Base-by-base conservation (phyloP, 1,140 invertebrate genomes). In the Danaus plexippus region DNA sequence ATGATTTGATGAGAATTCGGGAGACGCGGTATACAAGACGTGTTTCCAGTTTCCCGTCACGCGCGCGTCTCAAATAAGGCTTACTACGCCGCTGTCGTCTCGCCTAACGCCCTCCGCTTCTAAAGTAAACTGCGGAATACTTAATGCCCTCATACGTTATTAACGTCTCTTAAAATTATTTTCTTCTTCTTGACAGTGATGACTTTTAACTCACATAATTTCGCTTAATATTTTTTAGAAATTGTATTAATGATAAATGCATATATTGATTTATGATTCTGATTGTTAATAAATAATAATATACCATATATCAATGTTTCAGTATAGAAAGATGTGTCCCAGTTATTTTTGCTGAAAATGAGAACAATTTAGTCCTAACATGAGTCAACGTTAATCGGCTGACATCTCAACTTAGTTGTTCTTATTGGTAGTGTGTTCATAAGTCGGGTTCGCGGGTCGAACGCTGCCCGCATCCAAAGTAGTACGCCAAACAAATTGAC, bases 1-100 rank as follows among this genome's bases (percentile, higher is more conserved):
- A 80, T 83, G 75, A 81, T 80, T 80, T 83, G 82, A 85, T 83
- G 82, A 83, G 80, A 82, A 85, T 81, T 81, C 76, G 74, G 74
- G 75, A 70, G 77, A 69, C 67, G 74, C 76, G 73, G 75, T 75
- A 83, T 75, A 85, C 79, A 77, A 79, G 77, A 64, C 73, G 61
- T 66, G 75, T 74, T 83, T 83, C 69, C 74, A 81, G 76, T 86
- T 86, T 86, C 83, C 66, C 64, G 79, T 86, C 83, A 86, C 82
- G 82, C 80, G 74, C 83, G 68, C 66, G 74, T 69, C 73, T 79
- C 83, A 84, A 85, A 84, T 86, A 84, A 83, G 83, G 77, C 80
- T 80, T 81, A 82, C 72, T 73, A 75, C 72, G 73, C 78, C 69
- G 68, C 70, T 74, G 69, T 66, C 75, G 71, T 70, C 74, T 68